Base-by-base conservation (phyloP, 1,140 invertebrate genomes). In the Drosophila ogumai region DNA sequence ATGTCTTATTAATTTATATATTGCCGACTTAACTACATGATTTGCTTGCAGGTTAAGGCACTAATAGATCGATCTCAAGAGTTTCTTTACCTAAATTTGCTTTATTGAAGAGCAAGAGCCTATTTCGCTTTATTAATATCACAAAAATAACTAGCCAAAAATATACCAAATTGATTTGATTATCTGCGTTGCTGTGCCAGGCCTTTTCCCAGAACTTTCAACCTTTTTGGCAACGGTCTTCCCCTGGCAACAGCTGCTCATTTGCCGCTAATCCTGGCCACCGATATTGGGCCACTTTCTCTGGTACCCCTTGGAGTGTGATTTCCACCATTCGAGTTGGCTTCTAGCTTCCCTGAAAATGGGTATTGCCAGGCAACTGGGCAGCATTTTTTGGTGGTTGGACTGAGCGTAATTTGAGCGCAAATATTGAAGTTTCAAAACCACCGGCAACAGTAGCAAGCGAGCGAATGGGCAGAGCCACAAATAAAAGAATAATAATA, bases 351-450 rank as follows among this genome's bases (percentile, higher is more conserved):
- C 22, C 44, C n/a, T 19, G 13, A 17, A 55, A 55, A 55, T 55
- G 38, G 52, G 19, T n/a, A 41, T 72, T 72, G 68, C 66, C 66
- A 13, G 52, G 66, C 66, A 72, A 72, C 66, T 58, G 43, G 47
- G 25, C 38, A 17, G 22, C 38, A 19, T 38, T 19, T 19, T 15
- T 43, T 31, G 50, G 43, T 57, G 41, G 50, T 57, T 71, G 68
- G 17, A 25, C 31, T 43, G 46, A 3, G 56, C 73, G 77, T 86
- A 85, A 86, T 85, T 85, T 77, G 82, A 85, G 78, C 34, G 64
- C 78, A 85, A 85, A 85, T 86, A 85, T 85, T 85, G 66, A 73
- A 86, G 79, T 79, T 81, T 79, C 52, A 69, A 82, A 82, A 72
- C 69, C 69, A 59, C 66, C 67, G 68, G 69, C 36, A 72, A 72